A percentile compares a stretch with the other conserved stretches of the same genome.
phyloP scores from a whole-genome alignment of 2,113 vertebrate species.

The Scolopax mira region DNA sequence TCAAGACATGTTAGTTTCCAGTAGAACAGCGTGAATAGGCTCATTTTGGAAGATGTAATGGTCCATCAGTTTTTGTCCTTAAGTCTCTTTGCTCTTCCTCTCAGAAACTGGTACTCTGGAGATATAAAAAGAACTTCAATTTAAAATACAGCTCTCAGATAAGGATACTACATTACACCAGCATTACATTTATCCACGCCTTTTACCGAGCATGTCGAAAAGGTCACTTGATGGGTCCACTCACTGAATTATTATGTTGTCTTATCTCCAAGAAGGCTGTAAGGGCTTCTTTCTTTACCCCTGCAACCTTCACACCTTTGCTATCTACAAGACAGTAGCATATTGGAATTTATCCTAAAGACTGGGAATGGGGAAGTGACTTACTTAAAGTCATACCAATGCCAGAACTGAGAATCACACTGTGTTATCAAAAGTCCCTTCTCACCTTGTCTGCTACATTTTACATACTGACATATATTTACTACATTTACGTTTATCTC shows the following conservation, averaged over 20 bases:
- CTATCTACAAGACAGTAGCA: neutral
- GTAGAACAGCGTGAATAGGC: neutral
- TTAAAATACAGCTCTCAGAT: neutral
- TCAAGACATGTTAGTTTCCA: slow-evolving; percentile 21
- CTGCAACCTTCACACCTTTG: neutral
- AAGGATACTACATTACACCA: neutral
- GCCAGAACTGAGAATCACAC: neutral
- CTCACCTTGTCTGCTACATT: neutral
- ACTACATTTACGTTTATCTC: neutral
- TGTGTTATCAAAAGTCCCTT: neutral
- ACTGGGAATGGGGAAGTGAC: neutral
- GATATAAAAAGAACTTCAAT: slow-evolving; percentile 1
- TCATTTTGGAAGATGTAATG: slow-evolving; percentile 41
- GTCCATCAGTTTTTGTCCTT: slow-evolving; percentile 38
- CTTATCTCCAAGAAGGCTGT: neutral
- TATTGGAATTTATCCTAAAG: neutral
- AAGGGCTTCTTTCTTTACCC: neutral
- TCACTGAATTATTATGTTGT: neutral
- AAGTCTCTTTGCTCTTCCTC: neutral
- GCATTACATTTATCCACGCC: neutral
- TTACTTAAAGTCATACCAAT: neutral
- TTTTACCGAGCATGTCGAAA: neutral
- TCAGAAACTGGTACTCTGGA: slow-evolving; percentile 2
- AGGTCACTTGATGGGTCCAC: neutral
- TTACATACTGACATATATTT: neutral